Base-by-base conservation (phyloP, 2,113 vertebrate genomes). In the Nothobranchius kuhntae region DNA sequence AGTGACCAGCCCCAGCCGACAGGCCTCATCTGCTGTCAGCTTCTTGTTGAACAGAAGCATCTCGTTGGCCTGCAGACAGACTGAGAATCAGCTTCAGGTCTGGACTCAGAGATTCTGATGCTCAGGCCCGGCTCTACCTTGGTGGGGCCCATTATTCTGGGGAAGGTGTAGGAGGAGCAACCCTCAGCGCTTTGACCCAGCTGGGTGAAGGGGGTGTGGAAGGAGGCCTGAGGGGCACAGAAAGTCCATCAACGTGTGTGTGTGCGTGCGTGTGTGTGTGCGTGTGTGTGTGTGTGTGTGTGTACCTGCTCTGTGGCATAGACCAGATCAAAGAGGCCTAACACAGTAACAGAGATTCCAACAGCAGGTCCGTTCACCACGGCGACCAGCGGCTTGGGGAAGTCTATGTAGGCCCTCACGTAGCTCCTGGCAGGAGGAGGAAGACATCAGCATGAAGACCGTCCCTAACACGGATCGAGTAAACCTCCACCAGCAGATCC, bases 1-100 rank as follows among this genome's bases (percentile, higher is more conserved):
- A 0, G 93, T 93, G 60, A 99, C 94, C 13, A 99, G 90, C 7
- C 96, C 95, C 21, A 80, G 79, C 14, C 91, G 81, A 73, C 91
- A 96, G 0, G 96, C 97, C 85, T 97, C 94, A 36, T 51, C 48
- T 21, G 97, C 96, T 11, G 95, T 95, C 70, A 99, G 77, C 92
- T 95, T 96, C 90, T 92, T 97, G 61, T 95, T 98, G 81, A 99
- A 99, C 73, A 98, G 73, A 64, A 99, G 87, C 84, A 98, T 86
- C 81, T 99, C 96, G n/a, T 38, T 86, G 54, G 96, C 96, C 97
- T 99, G 62, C 6, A 59, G 51, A 30, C 30, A 35, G 13, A 48
- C 53, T 5, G 9, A 59, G n/a, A 40, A n/a, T 3, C 48, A 15
- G 44, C 6, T 21, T 6, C 11, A 46, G 11, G 24, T 9, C 21